phyloP scores from a whole-genome alignment of 2,797 vertebrate species.

The Podarcis lilfordi region DNA sequence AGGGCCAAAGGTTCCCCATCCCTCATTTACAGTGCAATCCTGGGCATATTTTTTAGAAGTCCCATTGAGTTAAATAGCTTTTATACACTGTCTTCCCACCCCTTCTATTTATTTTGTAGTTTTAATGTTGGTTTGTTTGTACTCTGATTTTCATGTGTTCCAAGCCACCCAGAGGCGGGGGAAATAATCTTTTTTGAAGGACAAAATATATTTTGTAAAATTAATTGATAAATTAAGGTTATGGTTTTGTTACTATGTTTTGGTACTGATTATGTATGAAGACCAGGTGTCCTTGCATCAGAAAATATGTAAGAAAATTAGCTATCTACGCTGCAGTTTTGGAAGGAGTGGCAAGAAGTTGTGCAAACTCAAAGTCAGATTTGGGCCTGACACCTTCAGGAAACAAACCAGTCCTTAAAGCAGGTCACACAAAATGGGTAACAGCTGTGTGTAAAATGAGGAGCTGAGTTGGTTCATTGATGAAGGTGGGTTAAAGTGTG shows the following conservation, averaged over 20 bases:
- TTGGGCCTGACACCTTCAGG: not conserved
- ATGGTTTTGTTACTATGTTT: slow-evolving; percentile 41
- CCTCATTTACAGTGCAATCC: not conserved
- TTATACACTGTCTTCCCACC: not conserved
- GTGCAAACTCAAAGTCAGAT: not conserved
- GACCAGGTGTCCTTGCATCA: not conserved
- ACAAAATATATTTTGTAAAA: slow-evolving; percentile 13
- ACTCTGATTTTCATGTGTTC: not conserved
- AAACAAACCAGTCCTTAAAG: not conserved
- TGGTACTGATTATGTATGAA: slow-evolving; percentile 19
- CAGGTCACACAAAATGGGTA: not conserved
- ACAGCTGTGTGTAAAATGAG: not conserved
- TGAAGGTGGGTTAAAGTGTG: not conserved
- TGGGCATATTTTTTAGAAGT: not conserved
- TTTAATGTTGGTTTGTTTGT: not conserved
- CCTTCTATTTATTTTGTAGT: slow-evolving; percentile 5
- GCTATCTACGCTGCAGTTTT: slow-evolving; percentile 18
- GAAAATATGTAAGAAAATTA: not conserved
- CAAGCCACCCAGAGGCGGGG: not conserved
- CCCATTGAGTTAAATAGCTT: not conserved
- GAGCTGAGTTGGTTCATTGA: not conserved
- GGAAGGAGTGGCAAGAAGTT: slow-evolving; percentile 19
- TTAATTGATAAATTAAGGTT: slow-evolving; percentile 73
- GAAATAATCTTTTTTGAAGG: not conserved
- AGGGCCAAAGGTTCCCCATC: not conserved